Conservation (phyloP, 1,140 invertebrate species). For the Parasteatoda tepidariorum region DNA sequence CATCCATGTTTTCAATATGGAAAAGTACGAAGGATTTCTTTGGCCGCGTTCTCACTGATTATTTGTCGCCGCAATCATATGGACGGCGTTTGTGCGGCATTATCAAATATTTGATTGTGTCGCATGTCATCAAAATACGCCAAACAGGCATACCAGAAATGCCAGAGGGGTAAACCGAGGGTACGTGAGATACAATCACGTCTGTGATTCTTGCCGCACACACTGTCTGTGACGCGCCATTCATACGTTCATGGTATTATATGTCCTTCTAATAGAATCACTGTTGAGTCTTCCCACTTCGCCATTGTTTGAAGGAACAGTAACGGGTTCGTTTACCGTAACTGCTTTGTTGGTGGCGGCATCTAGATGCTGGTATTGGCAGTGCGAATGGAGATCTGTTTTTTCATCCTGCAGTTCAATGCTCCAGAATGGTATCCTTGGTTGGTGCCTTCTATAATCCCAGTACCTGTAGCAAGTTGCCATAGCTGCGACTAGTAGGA, state of each 20-base stretch:
- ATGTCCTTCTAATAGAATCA: constrained; percentile 41
- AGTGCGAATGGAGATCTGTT: constrained; percentile 41
- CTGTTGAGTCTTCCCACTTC: constrained; percentile 25
- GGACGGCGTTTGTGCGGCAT: too few species aligned
- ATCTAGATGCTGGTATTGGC: constrained; percentile 59
- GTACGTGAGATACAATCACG: too few species aligned
- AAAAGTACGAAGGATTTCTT: too few species aligned
- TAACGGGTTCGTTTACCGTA: not conserved
- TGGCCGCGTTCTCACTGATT: too few species aligned
- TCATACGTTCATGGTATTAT: constrained; percentile 55
- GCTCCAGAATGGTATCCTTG: constrained; percentile 59
- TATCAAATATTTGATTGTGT: too few species aligned
- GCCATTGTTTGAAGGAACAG: not conserved
- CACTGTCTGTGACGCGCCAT: not conserved
- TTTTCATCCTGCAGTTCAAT: constrained; percentile 58
- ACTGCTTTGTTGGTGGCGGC: constrained; percentile 46
- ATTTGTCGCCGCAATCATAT: too few species aligned
- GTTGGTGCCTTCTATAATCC: constrained; percentile 44
- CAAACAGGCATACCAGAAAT: too few species aligned
- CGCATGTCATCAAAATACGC: too few species aligned
- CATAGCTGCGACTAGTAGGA: constrained; percentile 57
- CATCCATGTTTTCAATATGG: too few species aligned
- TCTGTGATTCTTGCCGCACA: too few species aligned
- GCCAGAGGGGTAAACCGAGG: too few species aligned
- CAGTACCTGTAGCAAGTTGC: constrained; percentile 61